Conservation (phyloP, 2,888 invertebrate genomes). For the Zhuqinia jingwanae region DNA sequence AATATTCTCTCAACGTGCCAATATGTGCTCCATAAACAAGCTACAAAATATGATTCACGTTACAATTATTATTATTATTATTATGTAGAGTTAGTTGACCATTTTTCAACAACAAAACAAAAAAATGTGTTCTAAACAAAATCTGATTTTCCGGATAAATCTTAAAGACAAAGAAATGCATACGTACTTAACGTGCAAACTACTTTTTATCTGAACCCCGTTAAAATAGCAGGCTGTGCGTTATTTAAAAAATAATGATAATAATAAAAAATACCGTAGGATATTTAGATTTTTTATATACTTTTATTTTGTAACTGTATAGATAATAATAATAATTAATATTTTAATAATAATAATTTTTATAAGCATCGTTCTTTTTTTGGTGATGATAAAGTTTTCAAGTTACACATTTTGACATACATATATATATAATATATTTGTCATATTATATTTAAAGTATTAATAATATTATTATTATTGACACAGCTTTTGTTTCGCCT, state of each 20-base stretch:
- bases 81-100: neutral
- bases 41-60: neutral
- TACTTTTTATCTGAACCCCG: too few species aligned
- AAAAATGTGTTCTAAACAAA: constrained; percentile 43
- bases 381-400: constrained; percentile 35
- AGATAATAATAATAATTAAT: constrained; percentile 4
- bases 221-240: too few species aligned
- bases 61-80: neutral
- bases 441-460: constrained; percentile 8
- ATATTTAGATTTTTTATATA: constrained; percentile 36
- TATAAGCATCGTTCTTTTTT: constrained; percentile 48
- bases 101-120: constrained; percentile 2
- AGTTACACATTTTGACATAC: constrained; percentile 18
- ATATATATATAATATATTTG: constrained; percentile 1
- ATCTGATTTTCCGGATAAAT: neutral
- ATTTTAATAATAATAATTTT: neutral
- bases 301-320: constrained; percentile 40
- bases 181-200: too few species aligned
- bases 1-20: constrained; percentile 58
- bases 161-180: constrained; percentile 16
- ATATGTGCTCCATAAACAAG: neutral
- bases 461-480: constrained; percentile 25
- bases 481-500: constrained; percentile 46
- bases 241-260: too few species aligned
- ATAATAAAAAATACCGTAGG: too few species aligned